phyloP scores from a whole-genome alignment of 2,797 vertebrate species.

The Typhlichthys subterraneus region DNA sequence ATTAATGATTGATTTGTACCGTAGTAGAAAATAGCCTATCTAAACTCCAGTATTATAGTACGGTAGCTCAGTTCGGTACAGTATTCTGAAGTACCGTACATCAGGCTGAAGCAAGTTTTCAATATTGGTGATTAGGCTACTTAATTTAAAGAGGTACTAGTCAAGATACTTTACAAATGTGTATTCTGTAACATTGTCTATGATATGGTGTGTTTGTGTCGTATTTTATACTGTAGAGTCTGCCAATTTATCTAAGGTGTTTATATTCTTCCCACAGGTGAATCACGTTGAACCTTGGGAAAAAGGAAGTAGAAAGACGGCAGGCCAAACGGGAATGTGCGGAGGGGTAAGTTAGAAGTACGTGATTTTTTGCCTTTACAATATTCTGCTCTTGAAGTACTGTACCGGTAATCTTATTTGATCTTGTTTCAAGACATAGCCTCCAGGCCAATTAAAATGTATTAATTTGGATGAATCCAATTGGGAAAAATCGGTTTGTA shows the following conservation, averaged over 20 bases:
- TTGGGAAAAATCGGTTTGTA: neutral
- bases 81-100: too few species aligned
- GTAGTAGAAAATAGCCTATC: too few species aligned
- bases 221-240: neutral
- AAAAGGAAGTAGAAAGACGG: conserved; percentile 98
- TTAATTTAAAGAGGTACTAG: too few species aligned
- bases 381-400: neutral
- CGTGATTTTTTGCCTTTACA: conserved; percentile 85
- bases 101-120: too few species aligned
- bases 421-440: neutral
- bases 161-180: too few species aligned
- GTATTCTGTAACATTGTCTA: too few species aligned
- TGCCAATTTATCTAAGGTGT: neutral
- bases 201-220: too few species aligned
- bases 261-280: conserved; percentile 77
- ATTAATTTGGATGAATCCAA: neutral
- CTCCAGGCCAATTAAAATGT: neutral
- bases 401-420: neutral
- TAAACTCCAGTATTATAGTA: too few species aligned
- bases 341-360: conserved; percentile 99
- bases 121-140: too few species aligned
- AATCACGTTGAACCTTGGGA: conserved; percentile 97
- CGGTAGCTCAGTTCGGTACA: too few species aligned
- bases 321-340: conserved; percentile 99
- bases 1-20: too few species aligned